A percentile compares a stretch with the other conserved stretches of the same genome.
Evolutionary conservation across 2,113 vertebrate genomes (phyloP).

Genomic region (Hemicordylus capensis): DNA sequence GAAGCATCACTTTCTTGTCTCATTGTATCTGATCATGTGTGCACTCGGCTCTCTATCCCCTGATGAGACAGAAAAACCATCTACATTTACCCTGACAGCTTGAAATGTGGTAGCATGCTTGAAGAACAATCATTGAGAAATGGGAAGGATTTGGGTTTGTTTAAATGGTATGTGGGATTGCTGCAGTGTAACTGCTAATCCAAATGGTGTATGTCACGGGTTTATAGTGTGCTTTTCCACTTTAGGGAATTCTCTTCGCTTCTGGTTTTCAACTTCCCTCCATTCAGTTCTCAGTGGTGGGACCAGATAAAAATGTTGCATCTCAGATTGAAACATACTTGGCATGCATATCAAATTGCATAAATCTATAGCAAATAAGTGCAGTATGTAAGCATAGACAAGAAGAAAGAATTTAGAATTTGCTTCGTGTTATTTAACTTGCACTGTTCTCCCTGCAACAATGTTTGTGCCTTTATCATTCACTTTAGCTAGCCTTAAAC

Average conservation of each 20-base stretch:
- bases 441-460: neutral
- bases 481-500: neutral
- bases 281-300: neutral
- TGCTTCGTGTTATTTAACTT: neutral
- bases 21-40: slow-evolving; percentile 2
- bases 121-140: slow-evolving; percentile 6
- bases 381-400: neutral
- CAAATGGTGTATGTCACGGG: neutral
- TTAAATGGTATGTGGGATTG: neutral
- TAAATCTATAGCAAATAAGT: neutral
- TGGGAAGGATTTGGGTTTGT: neutral
- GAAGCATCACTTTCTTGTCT: neutral
- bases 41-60: neutral
- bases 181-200: neutral
- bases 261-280: neutral
- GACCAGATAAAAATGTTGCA: slow-evolving; percentile 2
- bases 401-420: neutral
- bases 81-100: slow-evolving; percentile 10
- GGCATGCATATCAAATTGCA: slow-evolving; percentile 11
- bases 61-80: neutral
- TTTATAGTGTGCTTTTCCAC: neutral
- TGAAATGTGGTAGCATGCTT: slow-evolving; percentile 2
- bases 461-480: neutral
- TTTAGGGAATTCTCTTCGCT: neutral
- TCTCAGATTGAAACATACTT: neutral